These are phyloP conservation scores for Pristis pectinata DNA, from an alignment of 2,797 vertebrate genomes.

Conservation along the genomic window DNA sequence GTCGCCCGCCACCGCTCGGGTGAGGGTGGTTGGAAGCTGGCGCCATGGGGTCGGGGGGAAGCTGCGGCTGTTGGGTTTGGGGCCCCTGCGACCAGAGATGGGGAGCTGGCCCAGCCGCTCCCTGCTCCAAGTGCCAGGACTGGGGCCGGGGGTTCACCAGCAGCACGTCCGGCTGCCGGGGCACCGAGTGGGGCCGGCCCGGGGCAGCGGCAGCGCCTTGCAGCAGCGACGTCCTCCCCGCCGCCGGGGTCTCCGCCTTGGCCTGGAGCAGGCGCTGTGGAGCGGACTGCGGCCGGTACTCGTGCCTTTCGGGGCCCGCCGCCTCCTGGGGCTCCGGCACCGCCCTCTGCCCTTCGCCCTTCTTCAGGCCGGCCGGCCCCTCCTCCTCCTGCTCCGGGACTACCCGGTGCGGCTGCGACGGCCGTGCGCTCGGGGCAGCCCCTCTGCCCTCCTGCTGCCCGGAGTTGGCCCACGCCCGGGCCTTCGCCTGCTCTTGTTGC, in stretches of 20 bases:
- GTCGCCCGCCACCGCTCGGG: constrained; percentile 45
- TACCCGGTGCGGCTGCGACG: too few species aligned
- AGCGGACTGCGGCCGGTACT: background rate
- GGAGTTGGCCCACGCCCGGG: too few species aligned
- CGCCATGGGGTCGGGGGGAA: constrained; percentile 43
- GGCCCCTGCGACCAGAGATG: constrained; percentile 55
- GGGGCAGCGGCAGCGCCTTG: background rate
- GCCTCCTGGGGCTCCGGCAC: constrained; percentile 47
- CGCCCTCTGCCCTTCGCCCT: constrained; percentile 36
- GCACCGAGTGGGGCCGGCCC: background rate
- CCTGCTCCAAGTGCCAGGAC: constrained; percentile 68
- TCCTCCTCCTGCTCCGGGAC: too few species aligned
- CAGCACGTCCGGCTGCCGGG: background rate
- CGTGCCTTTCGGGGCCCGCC: constrained; percentile 53
- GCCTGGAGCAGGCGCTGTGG: background rate
- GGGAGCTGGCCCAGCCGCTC: constrained; percentile 52
- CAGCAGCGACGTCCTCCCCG: background rate
- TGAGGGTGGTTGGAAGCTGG: constrained; percentile 46
- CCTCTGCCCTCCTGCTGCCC: too few species aligned
- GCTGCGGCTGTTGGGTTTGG: constrained; percentile 47
- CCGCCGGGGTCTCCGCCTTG: background rate
- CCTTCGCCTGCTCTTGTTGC: too few species aligned
- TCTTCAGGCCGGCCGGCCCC: too few species aligned
- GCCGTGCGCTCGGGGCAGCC: too few species aligned
- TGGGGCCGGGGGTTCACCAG: constrained; percentile 53